phyloP scores from a whole-genome alignment of 37 sponge, comb jelly and placozoan genomes.

The Haliclona indistincta region DNA sequence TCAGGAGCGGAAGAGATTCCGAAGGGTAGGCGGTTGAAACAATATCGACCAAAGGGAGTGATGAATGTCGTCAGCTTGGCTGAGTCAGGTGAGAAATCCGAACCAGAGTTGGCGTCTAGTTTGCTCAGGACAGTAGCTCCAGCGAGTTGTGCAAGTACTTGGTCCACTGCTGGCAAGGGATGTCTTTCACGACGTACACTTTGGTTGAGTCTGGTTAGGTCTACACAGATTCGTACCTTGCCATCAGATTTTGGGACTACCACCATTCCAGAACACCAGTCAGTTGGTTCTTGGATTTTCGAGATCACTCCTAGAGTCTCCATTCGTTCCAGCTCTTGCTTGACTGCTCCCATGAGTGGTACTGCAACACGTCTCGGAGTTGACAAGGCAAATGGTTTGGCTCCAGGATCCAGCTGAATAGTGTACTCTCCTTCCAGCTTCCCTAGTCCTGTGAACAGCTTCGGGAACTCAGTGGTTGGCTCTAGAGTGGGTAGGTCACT shows the following conservation, averaged over 20 bases:
- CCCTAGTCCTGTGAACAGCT: slow-evolving; percentile 39
- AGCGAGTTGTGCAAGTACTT: slow-evolving; percentile 25
- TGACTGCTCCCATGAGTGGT: slow-evolving; percentile 23
- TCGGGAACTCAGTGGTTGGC: slow-evolving; percentile 15
- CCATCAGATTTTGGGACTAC: slow-evolving; percentile 42
- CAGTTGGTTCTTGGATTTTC: slow-evolving; percentile 20
- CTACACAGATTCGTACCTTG: slow-evolving; percentile 35
- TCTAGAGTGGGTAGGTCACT: background rate
- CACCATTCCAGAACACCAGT: slow-evolving; percentile 47
- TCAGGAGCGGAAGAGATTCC: slow-evolving; percentile 33
- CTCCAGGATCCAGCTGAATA: slow-evolving; percentile 20
- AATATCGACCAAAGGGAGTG: slow-evolving; percentile 27
- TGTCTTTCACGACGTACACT: slow-evolving; percentile 32
- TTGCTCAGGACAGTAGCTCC: slow-evolving; percentile 17
- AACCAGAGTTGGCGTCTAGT: slow-evolving; percentile 34
- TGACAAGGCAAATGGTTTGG: slow-evolving; percentile 19
- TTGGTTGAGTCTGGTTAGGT: slow-evolving; percentile 41
- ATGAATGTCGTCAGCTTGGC: slow-evolving; percentile 44
- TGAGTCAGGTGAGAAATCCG: slow-evolving; percentile 21
- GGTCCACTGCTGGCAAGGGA: slow-evolving; percentile 46
- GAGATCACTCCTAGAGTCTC: slow-evolving; percentile 30
- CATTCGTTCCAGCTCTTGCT: slow-evolving; percentile 47
- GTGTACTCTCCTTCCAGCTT: slow-evolving; percentile 36
- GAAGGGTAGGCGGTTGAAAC: slow-evolving; percentile 42
- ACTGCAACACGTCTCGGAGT: slow-evolving; percentile 46